Base-by-base conservation (phyloP, 2,797 vertebrate genomes). In the Morelia viridis region DNA sequence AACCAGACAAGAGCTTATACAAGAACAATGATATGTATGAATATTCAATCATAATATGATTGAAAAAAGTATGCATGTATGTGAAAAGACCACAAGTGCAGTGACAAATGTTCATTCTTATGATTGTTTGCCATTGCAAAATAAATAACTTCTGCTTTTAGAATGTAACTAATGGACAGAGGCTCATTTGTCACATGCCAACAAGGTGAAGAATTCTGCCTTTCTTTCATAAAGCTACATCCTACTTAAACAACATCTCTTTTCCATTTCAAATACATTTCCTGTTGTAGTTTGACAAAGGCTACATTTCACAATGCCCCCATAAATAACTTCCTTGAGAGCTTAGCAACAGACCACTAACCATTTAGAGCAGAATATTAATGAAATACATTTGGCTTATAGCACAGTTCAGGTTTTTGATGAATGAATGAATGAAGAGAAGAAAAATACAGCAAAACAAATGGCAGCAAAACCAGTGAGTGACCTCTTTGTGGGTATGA, bases 141-240 rank as follows among this genome's bases (percentile, higher is more conserved):
- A 28, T 89, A 94, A 96, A 92, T 61, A 88, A 17, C 86, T 91
- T 64, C 91, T 94, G 58, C 68, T 94, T 84, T 68, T 80, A 91
- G 26, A 91, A 65, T 0, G 57, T 28, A 91, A 76, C 65, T 89
- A 90, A 95, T 87, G 94, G 93, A 92, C 84, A 94, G 84, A 93
- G 22, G 89, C 41, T 92, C 95, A 90, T 62, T 86, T 93, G 35
- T 88, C 90, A 57, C 92, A 91, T 87, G 26, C 50, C 57, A 61
- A 57, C 0, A 0, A 96, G 92, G 88, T 95, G 94, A 96, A 96
- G 95, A 94, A 90, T 95, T 95, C 91, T 94, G 92, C 19, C 87
- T 62, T 61, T 53, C 60, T 90, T 65, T 88, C 61, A 76, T 88
- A 61, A 88, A 88, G 28, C 93, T 93, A 90, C 89, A 68, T 53